Conservation (phyloP, 2,888 invertebrate species). For the Pelosia muscerda region DNA sequence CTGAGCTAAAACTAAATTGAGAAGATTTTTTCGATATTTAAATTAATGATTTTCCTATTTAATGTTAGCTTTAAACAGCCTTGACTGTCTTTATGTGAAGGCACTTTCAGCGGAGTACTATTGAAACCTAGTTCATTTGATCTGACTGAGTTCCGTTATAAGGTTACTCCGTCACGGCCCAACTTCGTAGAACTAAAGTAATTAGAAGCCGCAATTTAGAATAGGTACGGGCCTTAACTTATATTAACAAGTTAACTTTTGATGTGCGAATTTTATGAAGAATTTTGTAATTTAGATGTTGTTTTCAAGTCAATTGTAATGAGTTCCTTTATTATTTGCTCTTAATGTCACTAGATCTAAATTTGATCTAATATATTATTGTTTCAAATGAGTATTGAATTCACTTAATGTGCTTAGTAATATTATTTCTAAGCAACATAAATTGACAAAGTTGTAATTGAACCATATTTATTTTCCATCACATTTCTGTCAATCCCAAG, state of each 20-base stretch:
- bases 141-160: conserved; percentile 59
- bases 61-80: conserved; percentile 24
- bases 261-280: not conserved
- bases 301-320: not conserved
- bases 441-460: too few relatives aligned
- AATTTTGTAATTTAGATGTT: not conserved
- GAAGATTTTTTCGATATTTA: not conserved
- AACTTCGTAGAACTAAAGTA: conserved; percentile 53
- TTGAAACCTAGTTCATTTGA: conserved; percentile 64
- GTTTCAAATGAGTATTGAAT: too few relatives aligned
- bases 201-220: conserved; percentile 51
- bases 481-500: too few relatives aligned
- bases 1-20: too few relatives aligned
- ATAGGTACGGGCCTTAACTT: conserved; percentile 27
- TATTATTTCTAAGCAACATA: too few relatives aligned
- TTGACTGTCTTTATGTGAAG: conserved; percentile 47
- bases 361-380: too few relatives aligned
- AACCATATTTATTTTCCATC: too few relatives aligned
- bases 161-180: conserved; percentile 51
- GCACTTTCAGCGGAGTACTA: conserved; percentile 57
- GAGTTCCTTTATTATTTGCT: not conserved
- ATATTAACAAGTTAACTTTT: conserved; percentile 42
- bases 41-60: not conserved
- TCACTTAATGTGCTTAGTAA: too few relatives aligned
- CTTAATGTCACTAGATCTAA: too few relatives aligned